Evolutionary conservation across 2,113 vertebrate genomes (phyloP).

Genomic region (Brachypodius melanocephalos): DNA sequence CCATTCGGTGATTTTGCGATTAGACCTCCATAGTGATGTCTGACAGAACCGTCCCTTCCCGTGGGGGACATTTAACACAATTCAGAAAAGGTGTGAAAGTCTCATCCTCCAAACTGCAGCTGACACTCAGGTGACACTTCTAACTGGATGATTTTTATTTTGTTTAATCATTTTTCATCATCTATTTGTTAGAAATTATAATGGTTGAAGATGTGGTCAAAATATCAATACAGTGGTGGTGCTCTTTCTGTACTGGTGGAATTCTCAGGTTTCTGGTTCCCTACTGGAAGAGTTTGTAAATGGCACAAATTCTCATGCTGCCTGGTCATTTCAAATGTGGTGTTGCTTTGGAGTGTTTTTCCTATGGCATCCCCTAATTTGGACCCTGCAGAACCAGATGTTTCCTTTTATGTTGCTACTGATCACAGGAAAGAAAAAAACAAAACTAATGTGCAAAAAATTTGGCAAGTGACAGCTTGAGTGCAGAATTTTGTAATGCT

Average conservation of each 20-base stretch:
- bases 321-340: neutral
- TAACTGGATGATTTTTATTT: neutral
- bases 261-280: neutral
- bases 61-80: neutral
- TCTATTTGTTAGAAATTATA: neutral
- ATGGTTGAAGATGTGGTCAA: neutral
- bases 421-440: conserved; percentile 26
- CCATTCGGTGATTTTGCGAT: neutral
- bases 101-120: neutral
- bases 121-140: neutral
- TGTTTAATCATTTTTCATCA: neutral
- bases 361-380: neutral
- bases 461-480: conserved; percentile 56
- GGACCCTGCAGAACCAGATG: conserved; percentile 25
- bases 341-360: neutral
- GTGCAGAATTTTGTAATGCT: conserved; percentile 47
- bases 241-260: neutral
- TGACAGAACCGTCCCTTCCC: neutral
- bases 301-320: neutral
- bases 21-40: neutral
- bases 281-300: neutral
- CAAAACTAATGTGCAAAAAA: conserved; percentile 42
- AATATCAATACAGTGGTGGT: neutral
- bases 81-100: neutral
- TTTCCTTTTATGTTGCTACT: conserved; percentile 38